phyloP scores from a whole-genome alignment of 1,140 invertebrate species.

The Nephila pilipes region DNA sequence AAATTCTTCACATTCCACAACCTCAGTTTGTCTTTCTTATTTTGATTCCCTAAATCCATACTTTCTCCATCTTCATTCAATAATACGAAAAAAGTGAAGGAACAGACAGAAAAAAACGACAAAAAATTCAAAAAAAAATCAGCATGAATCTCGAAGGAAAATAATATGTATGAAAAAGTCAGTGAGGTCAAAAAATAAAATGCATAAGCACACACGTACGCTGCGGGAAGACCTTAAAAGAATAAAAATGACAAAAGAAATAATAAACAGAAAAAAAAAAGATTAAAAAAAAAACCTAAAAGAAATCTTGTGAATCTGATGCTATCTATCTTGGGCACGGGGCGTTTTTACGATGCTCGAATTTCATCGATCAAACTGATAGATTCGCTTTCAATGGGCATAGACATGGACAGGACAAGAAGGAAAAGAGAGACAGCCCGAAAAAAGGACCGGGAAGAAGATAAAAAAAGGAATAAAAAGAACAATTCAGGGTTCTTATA shows the following conservation, averaged over 20 bases:
- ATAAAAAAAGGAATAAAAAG: constrained; percentile 16
- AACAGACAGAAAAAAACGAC: background rate
- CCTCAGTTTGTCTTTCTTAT: background rate
- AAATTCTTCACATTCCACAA: background rate
- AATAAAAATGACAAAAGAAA: constrained; percentile 55
- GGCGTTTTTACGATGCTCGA: constrained; percentile 71
- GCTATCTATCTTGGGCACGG: constrained; percentile 65
- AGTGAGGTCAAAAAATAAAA: constrained; percentile 52
- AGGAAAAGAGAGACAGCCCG: constrained; percentile 10
- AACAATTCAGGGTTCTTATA: constrained; percentile 16
- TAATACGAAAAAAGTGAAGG: background rate
- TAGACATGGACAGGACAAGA: constrained; percentile 69
- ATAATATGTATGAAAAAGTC: constrained; percentile 54
- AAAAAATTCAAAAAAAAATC: background rate
- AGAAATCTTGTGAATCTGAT: constrained; percentile 50
- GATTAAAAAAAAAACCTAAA: background rate
- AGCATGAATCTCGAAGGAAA: background rate
- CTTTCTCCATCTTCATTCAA: constrained; percentile 27
- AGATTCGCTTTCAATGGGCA: constrained; percentile 71
- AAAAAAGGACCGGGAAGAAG: constrained; percentile 34
- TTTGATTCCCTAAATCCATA: background rate
- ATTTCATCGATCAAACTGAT: constrained; percentile 74
- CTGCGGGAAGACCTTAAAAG: constrained; percentile 2
- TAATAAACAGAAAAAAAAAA: constrained; percentile 52
- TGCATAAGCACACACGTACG: constrained; percentile 1